Base-by-base conservation (phyloP, 1,140 invertebrate species). In the Chrysoperla carnea region DNA sequence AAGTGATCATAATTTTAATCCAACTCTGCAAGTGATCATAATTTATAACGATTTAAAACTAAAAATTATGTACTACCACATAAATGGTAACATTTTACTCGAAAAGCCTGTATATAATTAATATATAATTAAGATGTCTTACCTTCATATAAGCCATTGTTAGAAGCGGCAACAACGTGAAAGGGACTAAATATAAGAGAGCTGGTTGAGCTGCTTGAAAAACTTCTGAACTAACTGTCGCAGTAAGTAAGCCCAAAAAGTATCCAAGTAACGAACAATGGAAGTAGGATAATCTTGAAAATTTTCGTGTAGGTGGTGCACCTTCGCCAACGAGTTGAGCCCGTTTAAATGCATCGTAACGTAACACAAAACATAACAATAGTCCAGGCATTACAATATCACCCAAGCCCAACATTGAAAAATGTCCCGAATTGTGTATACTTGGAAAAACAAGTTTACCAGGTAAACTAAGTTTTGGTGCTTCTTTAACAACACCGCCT, bases 351-450 rank as follows among this genome's bases (percentile, higher is more conserved):
- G 91, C 90, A 66, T 97, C 93, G 60, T 95, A 97, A 13, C 84
- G 75, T 45, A 97, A 62, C 36, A 97, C 92, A 65, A 97, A 97
- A 66, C 93, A 97, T 45, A 97, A 68, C 47, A 97, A 57, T 14
- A 97, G 65, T 5, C 93, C 93, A n/a, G 93, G 92, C 91, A 96
- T 96, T 12, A 95, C 92, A 48, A 97, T 91, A 63, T 96, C 91
- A 28, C 92, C 92, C 8, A 97, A 70, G 47, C 92, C 70, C 28
- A 97, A 70, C 90, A 97, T 96, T 35, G 90, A 94, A 65, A 95
- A 96, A 61, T 94, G 90, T 49, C 90, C 91, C 48, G 78, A 75
- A 58, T 92, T 89, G 61, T 94, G 89, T 70, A 92, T 87, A 55
- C 87, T 92, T 46, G 93, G 93, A 67, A 97, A 96, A 42, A 97